Conservation (phyloP, 53 echinoderm and acorn worm genomes). For the Mesocentrotus franciscanus region DNA sequence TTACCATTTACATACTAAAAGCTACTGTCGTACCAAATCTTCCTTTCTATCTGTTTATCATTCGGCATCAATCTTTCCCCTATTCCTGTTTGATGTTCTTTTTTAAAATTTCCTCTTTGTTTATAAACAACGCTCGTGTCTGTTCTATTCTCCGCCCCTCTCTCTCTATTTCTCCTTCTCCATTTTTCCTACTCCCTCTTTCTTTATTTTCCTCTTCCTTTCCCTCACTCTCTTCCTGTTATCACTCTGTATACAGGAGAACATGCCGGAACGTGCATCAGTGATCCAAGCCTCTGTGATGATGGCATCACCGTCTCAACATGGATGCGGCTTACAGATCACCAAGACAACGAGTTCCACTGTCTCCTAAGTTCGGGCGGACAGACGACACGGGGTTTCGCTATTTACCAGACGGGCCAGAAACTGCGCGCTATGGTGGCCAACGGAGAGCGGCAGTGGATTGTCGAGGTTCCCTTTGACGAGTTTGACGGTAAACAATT, state of each 20-base stretch:
- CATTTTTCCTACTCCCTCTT: background rate
- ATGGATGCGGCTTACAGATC: conserved; percentile 69
- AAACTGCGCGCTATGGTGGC: conserved; percentile 78
- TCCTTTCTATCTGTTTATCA: too few relatives aligned
- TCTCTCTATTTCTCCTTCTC: background rate
- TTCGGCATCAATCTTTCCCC: too few relatives aligned
- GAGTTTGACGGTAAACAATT: conserved; percentile 67
- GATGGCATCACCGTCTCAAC: conserved; percentile 80
- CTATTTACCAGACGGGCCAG: conserved; percentile 74
- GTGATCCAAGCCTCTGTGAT: conserved; percentile 83
- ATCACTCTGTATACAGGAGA: conserved; percentile 37
- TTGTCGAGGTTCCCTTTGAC: conserved; percentile 68
- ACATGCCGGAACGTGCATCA: conserved; percentile 74
- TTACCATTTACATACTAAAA: too few relatives aligned
- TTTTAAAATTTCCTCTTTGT: too few relatives aligned
- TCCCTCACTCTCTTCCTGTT: too few relatives aligned
- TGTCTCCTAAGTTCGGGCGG: conserved; percentile 90
- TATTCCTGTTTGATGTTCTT: too few relatives aligned
- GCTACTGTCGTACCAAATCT: too few relatives aligned
- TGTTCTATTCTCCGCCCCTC: background rate
- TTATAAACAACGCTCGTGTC: too few relatives aligned
- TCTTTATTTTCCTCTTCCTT: background rate
- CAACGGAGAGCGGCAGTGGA: conserved; percentile 84
- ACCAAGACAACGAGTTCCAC: conserved; percentile 68
- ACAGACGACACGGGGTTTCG: conserved; percentile 90